A percentile compares a stretch with the other conserved stretches of the same genome.
Evolutionary conservation across 64 coral and sea anemone species (phyloP).

Genomic region (Pocillopora verrucosa): DNA sequence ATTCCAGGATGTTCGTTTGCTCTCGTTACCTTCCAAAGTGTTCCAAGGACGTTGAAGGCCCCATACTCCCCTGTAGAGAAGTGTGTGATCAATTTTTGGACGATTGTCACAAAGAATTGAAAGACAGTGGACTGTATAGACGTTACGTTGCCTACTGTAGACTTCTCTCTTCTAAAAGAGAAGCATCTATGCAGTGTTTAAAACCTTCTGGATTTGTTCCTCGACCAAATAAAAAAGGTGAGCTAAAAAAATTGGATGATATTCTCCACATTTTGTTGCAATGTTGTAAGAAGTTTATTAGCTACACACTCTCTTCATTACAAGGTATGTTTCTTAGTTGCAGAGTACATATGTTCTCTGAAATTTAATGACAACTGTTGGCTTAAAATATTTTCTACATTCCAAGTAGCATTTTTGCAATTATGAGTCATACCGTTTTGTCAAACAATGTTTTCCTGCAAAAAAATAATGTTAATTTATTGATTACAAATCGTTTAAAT

Average conservation of each 20-base stretch:
- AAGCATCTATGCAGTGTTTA: neutral
- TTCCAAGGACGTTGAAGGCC: conserved; percentile 4
- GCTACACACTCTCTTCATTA: too few relatives aligned
- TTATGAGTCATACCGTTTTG: too few relatives aligned
- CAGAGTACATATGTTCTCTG: too few relatives aligned
- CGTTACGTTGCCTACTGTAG: conserved; percentile 18
- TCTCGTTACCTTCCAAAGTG: conserved; percentile 44
- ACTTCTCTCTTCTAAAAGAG: neutral
- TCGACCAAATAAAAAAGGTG: conserved; percentile 9
- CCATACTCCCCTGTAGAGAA: conserved; percentile 37
- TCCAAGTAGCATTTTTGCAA: too few relatives aligned
- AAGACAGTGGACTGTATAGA: neutral
- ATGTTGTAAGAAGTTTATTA: too few relatives aligned
- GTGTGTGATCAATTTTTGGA: conserved; percentile 44
- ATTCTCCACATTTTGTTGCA: neutral
- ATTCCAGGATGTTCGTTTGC: conserved; percentile 16
- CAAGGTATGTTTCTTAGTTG: too few relatives aligned
- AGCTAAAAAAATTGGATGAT: neutral
- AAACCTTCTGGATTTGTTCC: conserved; percentile 27
- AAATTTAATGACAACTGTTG: too few relatives aligned
- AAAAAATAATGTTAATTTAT: too few relatives aligned
- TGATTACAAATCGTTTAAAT: too few relatives aligned
- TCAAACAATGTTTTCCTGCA: too few relatives aligned
- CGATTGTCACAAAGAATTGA: conserved; percentile 33
- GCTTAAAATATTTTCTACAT: too few relatives aligned